phyloP scores from a whole-genome alignment of 1,140 invertebrate species.

The Latrodectus geometricus region DNA sequence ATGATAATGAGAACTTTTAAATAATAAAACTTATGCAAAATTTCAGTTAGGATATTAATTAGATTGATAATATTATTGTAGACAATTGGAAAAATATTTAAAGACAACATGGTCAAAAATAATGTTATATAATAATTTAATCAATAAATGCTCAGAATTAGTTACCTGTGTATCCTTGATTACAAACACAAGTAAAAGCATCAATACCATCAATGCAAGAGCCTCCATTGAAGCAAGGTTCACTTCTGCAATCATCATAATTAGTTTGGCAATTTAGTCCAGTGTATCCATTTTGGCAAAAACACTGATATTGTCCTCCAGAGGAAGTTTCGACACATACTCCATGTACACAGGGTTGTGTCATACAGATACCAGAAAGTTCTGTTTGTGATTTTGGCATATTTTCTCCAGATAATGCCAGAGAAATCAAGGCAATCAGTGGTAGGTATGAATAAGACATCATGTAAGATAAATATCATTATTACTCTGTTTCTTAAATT shows the following conservation, averaged over 20 bases:
- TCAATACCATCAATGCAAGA: slow-evolving; percentile 67
- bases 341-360: slow-evolving; percentile 59
- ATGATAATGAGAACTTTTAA: too few species aligned
- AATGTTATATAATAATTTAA: background rate
- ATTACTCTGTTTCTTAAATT: background rate
- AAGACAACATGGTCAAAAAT: background rate
- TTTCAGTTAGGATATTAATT: too few species aligned
- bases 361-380: slow-evolving; percentile 32
- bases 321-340: slow-evolving; percentile 85
- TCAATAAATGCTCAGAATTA: background rate
- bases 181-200: slow-evolving; percentile 76
- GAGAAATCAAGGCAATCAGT: slow-evolving; percentile 11
- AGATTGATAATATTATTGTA: too few species aligned
- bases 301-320: slow-evolving; percentile 87
- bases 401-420: slow-evolving; percentile 8
- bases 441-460: slow-evolving; percentile 38
- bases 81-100: too few species aligned
- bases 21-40: too few species aligned
- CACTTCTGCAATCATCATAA: slow-evolving; percentile 75
- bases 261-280: slow-evolving; percentile 87
- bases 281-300: slow-evolving; percentile 90
- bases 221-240: slow-evolving; percentile 71
- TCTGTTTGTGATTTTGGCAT: slow-evolving; percentile 1
- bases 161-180: slow-evolving; percentile 81
- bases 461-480: slow-evolving; percentile 39